A percentile compares a stretch with the other conserved stretches of the same genome.
Conservation (phyloP, 2,888 invertebrate genomes). For the Chymomyza fuscimana region DNA sequence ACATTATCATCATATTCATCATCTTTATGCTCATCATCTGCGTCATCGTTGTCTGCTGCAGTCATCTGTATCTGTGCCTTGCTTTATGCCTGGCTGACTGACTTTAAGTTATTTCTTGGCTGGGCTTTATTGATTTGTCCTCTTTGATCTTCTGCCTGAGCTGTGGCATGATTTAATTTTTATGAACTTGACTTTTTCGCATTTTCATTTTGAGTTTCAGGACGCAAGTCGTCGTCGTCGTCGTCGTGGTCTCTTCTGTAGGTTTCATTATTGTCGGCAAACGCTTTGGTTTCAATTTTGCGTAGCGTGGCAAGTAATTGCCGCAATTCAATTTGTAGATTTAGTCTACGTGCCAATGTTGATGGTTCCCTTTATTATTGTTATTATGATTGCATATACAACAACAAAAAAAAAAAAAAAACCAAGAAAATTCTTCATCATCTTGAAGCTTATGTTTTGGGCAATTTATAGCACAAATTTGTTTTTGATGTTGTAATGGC, state of each 20-base stretch:
- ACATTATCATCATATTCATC: background rate
- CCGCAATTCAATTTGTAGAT: constrained; percentile 72
- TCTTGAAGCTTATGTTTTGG: background rate
- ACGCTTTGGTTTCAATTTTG: constrained; percentile 33
- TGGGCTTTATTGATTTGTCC: constrained; percentile 73
- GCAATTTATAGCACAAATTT: background rate
- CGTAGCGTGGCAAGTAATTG: constrained; percentile 73
- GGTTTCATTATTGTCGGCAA: constrained; percentile 8
- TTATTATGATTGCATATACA: constrained; percentile 10
- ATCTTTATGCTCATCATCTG: background rate
- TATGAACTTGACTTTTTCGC: constrained; percentile 69
- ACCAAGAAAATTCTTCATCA: background rate
- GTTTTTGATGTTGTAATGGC: background rate
- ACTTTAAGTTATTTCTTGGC: constrained; percentile 65
- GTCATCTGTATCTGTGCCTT: constrained; percentile 17
- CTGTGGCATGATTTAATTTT: constrained; percentile 74
- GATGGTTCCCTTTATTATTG: constrained; percentile 54
- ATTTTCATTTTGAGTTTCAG: constrained; percentile 42
- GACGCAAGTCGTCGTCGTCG: constrained; percentile 10
- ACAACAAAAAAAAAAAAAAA: background rate
- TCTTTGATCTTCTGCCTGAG: constrained; percentile 73
- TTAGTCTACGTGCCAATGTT: constrained; percentile 56
- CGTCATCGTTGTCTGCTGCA: background rate
- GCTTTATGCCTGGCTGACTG: constrained; percentile 42
- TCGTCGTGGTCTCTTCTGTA: background rate